Evolutionary conservation across 2,888 invertebrate genomes (phyloP).

Genomic region (Lasius fuliginosus): DNA sequence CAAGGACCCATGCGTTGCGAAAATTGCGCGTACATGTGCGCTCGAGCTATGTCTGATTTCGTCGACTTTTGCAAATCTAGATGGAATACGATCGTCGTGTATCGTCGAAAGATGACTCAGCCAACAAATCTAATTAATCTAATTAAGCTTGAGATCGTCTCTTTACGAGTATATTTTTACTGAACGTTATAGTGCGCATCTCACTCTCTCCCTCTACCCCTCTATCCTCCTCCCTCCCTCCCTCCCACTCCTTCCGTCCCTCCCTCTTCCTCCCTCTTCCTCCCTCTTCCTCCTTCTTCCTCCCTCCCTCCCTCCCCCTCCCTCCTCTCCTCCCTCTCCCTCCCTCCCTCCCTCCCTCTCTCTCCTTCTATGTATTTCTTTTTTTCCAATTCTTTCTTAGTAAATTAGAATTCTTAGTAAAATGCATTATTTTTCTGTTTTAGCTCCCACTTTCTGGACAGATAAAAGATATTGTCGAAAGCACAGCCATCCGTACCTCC

Average conservation of each 20-base stretch:
- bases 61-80: background rate
- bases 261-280: background rate
- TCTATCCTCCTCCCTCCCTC: background rate
- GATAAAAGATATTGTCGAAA: background rate
- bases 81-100: background rate
- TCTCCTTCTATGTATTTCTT: too few relatives aligned
- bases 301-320: too few relatives aligned
- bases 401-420: too few relatives aligned
- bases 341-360: too few relatives aligned
- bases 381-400: too few relatives aligned
- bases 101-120: background rate
- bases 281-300: background rate
- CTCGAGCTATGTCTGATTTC: too few relatives aligned
- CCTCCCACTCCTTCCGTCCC: too few relatives aligned
- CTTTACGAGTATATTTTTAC: background rate
- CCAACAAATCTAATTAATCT: background rate
- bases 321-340: too few relatives aligned
- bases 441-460: background rate
- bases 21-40: background rate
- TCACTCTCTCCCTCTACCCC: too few relatives aligned
- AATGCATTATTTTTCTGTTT: background rate
- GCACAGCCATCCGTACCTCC: background rate
- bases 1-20: conserved; percentile 7
- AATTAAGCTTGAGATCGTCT: background rate
- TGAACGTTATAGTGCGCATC: background rate